Base-by-base conservation (phyloP, 2,113 vertebrate genomes). In the Macquaria ambigua region DNA sequence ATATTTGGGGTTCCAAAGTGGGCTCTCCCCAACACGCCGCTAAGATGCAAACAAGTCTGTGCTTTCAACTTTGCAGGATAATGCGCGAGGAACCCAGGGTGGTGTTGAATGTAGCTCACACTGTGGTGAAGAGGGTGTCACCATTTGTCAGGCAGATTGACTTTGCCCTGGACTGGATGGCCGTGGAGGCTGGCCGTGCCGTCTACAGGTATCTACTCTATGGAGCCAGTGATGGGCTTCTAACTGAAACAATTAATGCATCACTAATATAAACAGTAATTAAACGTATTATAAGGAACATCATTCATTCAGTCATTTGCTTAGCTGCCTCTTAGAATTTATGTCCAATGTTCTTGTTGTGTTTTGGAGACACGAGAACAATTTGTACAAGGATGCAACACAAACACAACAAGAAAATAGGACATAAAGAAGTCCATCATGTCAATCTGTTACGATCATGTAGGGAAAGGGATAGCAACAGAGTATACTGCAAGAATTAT, bases 81-180 rank as follows among this genome's bases (percentile, higher is more conserved):
- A 98, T 99, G 98, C 93, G 97, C 5, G 96, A 96, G 82, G 97
- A 98, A 92, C 98, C 98, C 0, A 91, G 95, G 0, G 94, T 99
- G 1, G 97, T 99, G 77, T 90, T 99, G 31, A 96, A 96, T 0
- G 96, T 99, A 4, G 98, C 98, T 1, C 98, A 99, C 95, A 97
- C 96, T 0, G 97, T 99, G 1, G 97, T 98, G 53, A 97, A 93
- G 92, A 96, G 98, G 31, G 94, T 99, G 95, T 99, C 98, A 0
- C 94, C 97, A 0, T 99, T 99, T 5, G 97, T 99, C 58, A 91
- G 97, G 62, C 98, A 99, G 83, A 97, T 99, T 0, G 98, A 99
- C 90, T 99, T 99, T 0, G 98, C 98, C 1, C 93, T 99, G 82
- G 98, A 99, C 87, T 99, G 98, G 98, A 98, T 98, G 98, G 98